These are phyloP conservation scores for Characodon lateralis DNA, from an alignment of 2,797 vertebrate genomes.

Conservation along the genomic window DNA sequence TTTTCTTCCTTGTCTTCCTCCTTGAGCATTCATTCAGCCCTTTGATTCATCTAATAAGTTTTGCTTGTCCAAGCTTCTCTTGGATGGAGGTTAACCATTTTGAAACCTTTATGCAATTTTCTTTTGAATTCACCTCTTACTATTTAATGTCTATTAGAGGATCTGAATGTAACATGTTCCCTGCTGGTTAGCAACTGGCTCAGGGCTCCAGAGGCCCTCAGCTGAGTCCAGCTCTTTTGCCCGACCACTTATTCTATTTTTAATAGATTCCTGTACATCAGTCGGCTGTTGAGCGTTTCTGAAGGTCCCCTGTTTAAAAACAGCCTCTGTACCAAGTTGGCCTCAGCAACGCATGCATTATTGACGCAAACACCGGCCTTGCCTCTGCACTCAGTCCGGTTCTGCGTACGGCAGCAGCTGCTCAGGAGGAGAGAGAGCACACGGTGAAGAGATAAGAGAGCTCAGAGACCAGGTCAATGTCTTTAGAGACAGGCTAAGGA, in stretches of 20 bases:
- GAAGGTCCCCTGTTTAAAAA: conserved; percentile 69
- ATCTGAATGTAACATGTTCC: conserved; percentile 44
- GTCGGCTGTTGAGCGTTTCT: conserved; percentile 57
- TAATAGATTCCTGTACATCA: conserved; percentile 72
- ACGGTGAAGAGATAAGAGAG: conserved; percentile 27
- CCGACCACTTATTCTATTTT: conserved; percentile 73
- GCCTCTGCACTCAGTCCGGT: conserved; percentile 55
- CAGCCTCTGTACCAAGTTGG: conserved; percentile 65
- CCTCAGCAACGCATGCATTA: conserved; percentile 69
- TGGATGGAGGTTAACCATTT: conserved; percentile 43
- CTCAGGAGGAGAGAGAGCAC: conserved; percentile 42
- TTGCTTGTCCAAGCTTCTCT: conserved; percentile 47
- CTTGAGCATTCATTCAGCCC: conserved; percentile 18
- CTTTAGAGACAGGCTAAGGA: conserved; percentile 27
- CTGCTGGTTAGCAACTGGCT: conserved; percentile 51
- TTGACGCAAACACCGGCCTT: conserved; percentile 56
- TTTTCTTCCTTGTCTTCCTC: background rate
- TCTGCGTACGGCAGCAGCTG: conserved; percentile 51
- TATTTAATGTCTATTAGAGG: conserved; percentile 42
- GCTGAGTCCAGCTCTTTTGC: conserved; percentile 66
- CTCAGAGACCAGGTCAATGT: conserved; percentile 31
- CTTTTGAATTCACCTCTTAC: conserved; percentile 25
- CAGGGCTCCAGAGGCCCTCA: conserved; percentile 51
- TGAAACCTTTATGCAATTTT: conserved; percentile 50
- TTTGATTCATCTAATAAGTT: conserved; percentile 55